These are phyloP conservation scores for Hypanus sabinus DNA, from an alignment of 2,113 vertebrate genomes.

Conservation along the genomic window DNA sequence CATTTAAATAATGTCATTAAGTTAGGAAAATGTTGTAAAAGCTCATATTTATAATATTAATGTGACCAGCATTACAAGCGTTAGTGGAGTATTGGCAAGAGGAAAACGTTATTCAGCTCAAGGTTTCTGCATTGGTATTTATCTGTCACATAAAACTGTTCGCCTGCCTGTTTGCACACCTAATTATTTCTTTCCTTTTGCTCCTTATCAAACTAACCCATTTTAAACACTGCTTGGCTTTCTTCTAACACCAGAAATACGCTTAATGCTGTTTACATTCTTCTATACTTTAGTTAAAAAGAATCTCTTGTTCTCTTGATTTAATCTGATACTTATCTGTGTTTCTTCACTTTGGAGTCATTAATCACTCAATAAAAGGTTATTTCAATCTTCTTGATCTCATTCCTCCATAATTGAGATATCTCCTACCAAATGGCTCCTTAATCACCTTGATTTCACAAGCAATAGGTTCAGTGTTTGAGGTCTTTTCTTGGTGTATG, in stretches of 20 bases:
- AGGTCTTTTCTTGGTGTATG: neutral
- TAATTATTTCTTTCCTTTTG: neutral
- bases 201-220: neutral
- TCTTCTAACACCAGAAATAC: neutral
- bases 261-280: neutral
- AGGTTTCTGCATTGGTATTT: neutral
- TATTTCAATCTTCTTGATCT: neutral
- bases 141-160: neutral
- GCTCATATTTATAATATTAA: neutral
- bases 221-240: neutral
- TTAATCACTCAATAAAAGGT: neutral
- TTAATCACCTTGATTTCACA: neutral
- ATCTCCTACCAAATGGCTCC: neutral
- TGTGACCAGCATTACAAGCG: neutral
- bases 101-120: neutral
- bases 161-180: neutral
- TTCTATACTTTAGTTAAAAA: neutral
- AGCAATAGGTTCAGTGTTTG: neutral
- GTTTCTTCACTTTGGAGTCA: neutral
- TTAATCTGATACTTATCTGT: neutral
- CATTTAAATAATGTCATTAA: neutral
- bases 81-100: neutral
- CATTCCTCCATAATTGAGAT: neutral
- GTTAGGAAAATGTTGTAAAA: neutral
- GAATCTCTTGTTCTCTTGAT: neutral